A percentile compares a stretch with the other conserved stretches of the same genome.
Conservation (phyloP, 1,140 invertebrate species). For the Geopemphigus sp. region DNA sequence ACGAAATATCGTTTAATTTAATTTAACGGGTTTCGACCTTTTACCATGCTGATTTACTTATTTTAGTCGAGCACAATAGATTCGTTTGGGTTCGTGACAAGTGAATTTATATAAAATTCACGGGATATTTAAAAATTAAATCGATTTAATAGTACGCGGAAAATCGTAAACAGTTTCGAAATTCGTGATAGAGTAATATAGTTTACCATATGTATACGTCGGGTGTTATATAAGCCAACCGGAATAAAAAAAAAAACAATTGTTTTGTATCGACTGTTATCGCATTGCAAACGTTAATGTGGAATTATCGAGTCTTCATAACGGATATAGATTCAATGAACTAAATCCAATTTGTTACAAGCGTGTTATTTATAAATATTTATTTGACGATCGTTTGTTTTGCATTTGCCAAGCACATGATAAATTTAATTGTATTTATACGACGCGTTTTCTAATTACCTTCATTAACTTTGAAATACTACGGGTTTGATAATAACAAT, state of each 20-base stretch:
- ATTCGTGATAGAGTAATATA: too few species aligned
- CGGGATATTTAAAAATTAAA: not conserved
- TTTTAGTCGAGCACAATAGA: not conserved
- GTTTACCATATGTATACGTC: too few species aligned
- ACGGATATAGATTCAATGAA: too few species aligned
- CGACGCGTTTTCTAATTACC: not conserved
- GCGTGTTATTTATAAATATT: not conserved
- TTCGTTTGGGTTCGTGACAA: not conserved
- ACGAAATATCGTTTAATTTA: not conserved
- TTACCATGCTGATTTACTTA: not conserved
- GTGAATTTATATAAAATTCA: not conserved
- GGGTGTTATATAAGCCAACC: too few species aligned
- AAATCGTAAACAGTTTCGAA: not conserved
- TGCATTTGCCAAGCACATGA: too few species aligned
- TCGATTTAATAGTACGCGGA: not conserved
- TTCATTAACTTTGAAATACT: not conserved
- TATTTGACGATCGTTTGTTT: not conserved
- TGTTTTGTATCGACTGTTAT: too few species aligned
- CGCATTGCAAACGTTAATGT: too few species aligned
- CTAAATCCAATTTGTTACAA: too few species aligned
- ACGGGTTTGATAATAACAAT: too few species aligned
- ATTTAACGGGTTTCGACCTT: too few species aligned
- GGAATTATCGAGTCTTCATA: too few species aligned
- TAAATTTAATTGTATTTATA: not conserved
- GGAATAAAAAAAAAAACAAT: too few species aligned